Percentiles rank a stretch among this genome's conserved stretches.
Conservation (phyloP, 2,113 vertebrate genomes). For the Sander vitreus region DNA sequence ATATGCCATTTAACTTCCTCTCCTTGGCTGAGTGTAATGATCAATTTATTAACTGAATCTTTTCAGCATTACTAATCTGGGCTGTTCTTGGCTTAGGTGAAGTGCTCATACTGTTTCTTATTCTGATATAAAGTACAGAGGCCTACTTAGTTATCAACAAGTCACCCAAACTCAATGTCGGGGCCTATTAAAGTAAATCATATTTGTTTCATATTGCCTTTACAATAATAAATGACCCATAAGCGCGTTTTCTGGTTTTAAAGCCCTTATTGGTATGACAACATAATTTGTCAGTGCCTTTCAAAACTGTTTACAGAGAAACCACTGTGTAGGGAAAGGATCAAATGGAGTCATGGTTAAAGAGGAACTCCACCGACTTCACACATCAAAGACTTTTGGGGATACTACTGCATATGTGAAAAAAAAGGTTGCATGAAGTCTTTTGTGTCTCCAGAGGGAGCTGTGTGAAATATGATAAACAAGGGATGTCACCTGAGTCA, state of each 20-base stretch:
- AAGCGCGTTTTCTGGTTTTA: neutral
- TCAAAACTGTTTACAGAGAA: neutral
- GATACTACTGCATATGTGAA: too few species aligned
- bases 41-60: slow-evolving; percentile 3
- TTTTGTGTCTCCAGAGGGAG: too few species aligned
- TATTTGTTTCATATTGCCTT: neutral
- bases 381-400: too few species aligned
- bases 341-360: neutral
- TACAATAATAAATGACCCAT: neutral
- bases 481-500: too few species aligned
- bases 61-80: slow-evolving; percentile 7
- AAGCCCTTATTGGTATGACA: neutral
- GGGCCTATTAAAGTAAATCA: neutral
- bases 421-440: too few species aligned
- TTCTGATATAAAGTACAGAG: neutral
- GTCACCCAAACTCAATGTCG: neutral
- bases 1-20: neutral
- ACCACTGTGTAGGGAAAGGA: neutral
- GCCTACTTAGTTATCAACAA: neutral
- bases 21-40: neutral
- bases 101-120: neutral
- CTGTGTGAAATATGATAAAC: too few species aligned
- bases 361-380: neutral
- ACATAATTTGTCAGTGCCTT: neutral
- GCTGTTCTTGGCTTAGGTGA: neutral